Evolutionary conservation across 2,797 vertebrate species (phyloP).

Genomic region (Heliangelus exortis): DNA sequence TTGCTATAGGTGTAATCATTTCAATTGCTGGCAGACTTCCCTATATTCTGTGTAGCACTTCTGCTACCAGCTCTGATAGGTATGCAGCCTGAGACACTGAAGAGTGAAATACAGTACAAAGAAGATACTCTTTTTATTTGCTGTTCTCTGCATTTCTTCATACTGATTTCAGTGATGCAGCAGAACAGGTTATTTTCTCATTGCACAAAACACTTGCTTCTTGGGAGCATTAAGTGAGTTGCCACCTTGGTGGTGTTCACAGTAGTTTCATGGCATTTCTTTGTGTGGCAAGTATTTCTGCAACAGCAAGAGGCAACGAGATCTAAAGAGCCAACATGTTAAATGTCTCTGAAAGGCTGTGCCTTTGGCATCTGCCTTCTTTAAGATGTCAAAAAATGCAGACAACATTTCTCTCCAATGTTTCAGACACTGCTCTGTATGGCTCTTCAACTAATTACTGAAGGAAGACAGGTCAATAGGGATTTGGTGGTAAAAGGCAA

Average conservation of each 20-base stretch:
- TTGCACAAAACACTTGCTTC: not conserved
- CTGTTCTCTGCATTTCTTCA: not conserved
- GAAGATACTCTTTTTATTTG: not conserved
- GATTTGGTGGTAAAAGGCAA: not conserved
- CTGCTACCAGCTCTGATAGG: not conserved
- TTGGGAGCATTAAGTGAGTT: not conserved
- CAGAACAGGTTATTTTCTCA: not conserved
- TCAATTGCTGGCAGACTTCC: not conserved
- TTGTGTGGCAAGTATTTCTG: not conserved
- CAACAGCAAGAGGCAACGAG: not conserved
- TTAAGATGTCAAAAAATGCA: not conserved
- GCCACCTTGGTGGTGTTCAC: not conserved
- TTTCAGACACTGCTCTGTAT: not conserved
- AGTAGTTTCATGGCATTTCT: not conserved
- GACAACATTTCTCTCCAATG: no score
- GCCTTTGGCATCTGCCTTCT: not conserved
- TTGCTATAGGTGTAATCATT: not conserved
- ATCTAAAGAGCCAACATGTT: not conserved
- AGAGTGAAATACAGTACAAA: not conserved
- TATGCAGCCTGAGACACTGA: not conserved
- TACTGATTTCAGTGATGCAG: not conserved
- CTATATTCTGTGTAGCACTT: not conserved
- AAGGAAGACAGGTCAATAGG: not conserved
- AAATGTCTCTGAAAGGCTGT: not conserved
- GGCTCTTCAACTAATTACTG: not conserved